Percentiles rank a stretch among this genome's conserved stretches.
Conservation (phyloP, 1,140 invertebrate genomes). For the Aethina tumida region DNA sequence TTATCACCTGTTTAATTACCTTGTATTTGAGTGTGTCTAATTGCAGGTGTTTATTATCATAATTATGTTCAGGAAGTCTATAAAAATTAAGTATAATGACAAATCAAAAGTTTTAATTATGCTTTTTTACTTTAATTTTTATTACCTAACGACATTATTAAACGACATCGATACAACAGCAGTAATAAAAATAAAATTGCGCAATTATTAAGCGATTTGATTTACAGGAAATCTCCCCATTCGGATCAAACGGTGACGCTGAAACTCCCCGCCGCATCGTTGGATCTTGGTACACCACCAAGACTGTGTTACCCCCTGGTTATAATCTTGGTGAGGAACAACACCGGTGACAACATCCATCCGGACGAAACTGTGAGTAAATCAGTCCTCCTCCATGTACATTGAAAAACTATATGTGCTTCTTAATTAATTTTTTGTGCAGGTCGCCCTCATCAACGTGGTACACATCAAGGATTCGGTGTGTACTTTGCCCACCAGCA, state of each 20-base stretch:
- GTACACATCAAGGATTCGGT: conserved; percentile 69
- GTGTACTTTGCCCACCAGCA: conserved; percentile 63
- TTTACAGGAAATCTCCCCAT: conserved; percentile 51
- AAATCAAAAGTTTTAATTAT: too few relatives aligned
- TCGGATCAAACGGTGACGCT: conserved; percentile 53
- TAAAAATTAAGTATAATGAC: too few relatives aligned
- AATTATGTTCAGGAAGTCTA: too few relatives aligned
- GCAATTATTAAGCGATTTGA: conserved; percentile 1
- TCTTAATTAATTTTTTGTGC: conserved; percentile 25
- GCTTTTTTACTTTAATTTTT: too few relatives aligned
- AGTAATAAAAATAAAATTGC: too few relatives aligned
- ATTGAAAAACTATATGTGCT: conserved; percentile 1
- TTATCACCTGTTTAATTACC: background rate
- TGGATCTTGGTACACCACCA: conserved; percentile 60
- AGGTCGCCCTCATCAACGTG: conserved; percentile 70
- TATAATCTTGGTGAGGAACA: conserved; percentile 55
- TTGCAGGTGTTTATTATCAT: too few relatives aligned
- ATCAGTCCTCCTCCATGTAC: background rate
- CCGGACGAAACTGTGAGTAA: conserved; percentile 61
- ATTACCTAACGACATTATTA: too few relatives aligned
- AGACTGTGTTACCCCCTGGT: conserved; percentile 64
- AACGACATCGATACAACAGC: too few relatives aligned
- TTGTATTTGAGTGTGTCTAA: background rate
- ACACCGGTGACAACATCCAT: conserved; percentile 50
- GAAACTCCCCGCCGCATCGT: conserved; percentile 47